These are phyloP conservation scores for Aramus guarauna DNA, from an alignment of 2,113 vertebrate genomes.

Conservation along the genomic window DNA sequence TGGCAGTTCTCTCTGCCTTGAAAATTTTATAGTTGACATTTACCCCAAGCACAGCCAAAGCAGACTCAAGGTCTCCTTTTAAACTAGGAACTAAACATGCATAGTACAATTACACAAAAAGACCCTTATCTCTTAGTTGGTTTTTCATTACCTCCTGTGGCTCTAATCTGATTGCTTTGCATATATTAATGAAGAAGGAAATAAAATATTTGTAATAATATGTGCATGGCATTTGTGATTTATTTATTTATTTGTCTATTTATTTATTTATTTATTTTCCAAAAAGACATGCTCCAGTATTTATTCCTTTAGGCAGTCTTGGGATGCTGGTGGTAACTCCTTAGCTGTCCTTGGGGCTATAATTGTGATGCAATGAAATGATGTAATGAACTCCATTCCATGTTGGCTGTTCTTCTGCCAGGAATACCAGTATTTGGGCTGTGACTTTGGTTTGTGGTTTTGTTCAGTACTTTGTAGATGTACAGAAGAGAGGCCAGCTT, in stretches of 20 bases:
- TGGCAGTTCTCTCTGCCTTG: neutral
- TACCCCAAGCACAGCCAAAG: neutral
- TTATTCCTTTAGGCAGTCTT: neutral
- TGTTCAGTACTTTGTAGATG: neutral
- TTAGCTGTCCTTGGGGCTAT: neutral
- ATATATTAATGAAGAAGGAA: conserved; percentile 40
- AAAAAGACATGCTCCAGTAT: neutral
- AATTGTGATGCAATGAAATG: neutral
- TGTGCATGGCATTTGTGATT: neutral
- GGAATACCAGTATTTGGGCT: neutral
- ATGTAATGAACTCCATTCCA: neutral
- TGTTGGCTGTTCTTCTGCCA: neutral
- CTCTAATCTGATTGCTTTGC: conserved; percentile 48
- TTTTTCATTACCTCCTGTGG: conserved; percentile 47
- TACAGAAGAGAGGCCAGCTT: neutral
- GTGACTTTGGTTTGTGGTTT: neutral
- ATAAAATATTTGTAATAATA: conserved; percentile 21
- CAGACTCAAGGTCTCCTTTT: conserved; percentile 5
- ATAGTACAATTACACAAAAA: neutral
- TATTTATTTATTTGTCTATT: neutral
- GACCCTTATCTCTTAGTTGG: conserved; percentile 1
- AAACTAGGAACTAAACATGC: neutral
- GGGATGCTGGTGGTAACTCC: neutral
- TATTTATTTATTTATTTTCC: neutral
- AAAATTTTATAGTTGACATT: conserved; percentile 23